phyloP scores from a whole-genome alignment of 2,888 invertebrate genomes.

The Cephonodes hylas region DNA sequence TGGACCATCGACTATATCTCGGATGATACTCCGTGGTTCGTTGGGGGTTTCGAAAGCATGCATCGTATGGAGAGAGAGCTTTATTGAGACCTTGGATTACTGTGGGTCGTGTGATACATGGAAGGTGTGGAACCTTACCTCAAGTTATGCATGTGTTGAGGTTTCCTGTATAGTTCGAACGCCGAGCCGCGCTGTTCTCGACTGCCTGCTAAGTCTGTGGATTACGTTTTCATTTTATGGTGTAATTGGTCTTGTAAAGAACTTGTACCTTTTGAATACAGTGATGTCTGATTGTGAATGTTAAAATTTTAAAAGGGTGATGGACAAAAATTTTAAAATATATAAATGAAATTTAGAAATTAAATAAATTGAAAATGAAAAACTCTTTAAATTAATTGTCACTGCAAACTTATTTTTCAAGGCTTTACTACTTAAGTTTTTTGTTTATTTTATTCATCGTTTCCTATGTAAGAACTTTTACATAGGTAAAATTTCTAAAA shows the following conservation, averaged over 20 bases:
- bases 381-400: too few species aligned
- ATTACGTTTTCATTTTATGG: background rate
- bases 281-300: too few species aligned
- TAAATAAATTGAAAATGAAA: too few species aligned
- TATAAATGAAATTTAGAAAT: too few species aligned
- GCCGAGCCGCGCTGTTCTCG: constrained; percentile 95
- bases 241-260: background rate
- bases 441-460: too few species aligned
- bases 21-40: background rate
- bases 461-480: too few species aligned
- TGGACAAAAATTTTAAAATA: too few species aligned
- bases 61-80: background rate
- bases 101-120: background rate
- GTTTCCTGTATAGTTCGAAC: constrained; percentile 96
- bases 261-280: too few species aligned
- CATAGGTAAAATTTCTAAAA: too few species aligned
- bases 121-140: constrained; percentile 79
- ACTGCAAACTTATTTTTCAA: too few species aligned
- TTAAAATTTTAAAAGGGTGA: too few species aligned
- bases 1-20: constrained; percentile 17
- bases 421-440: too few species aligned
- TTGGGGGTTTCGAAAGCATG: background rate
- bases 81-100: background rate
- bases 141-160: constrained; percentile 90
- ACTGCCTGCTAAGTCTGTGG: constrained; percentile 87